Conservation (phyloP, 2,888 invertebrate genomes). For the Ophonus ardosiacus region DNA sequence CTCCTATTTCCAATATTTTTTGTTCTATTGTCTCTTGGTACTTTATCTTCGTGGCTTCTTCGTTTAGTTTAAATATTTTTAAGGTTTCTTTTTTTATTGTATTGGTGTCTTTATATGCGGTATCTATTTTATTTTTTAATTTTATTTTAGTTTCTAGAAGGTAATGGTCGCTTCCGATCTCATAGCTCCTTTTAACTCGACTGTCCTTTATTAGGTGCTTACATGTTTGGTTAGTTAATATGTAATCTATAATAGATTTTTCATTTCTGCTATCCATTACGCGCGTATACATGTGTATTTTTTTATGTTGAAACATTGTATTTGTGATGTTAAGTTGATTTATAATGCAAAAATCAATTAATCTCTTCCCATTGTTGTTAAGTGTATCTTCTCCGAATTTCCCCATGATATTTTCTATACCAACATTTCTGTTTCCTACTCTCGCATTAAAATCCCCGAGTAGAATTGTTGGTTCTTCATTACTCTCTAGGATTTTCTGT, state of each 20-base stretch:
- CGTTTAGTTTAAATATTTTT: no score
- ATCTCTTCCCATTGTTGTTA: constrained; percentile 7
- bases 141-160: neutral
- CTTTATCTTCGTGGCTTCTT: no score
- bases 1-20: no score
- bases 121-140: neutral
- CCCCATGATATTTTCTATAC: no score
- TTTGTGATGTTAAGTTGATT: neutral
- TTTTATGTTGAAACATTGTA: neutral
- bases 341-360: neutral
- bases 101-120: neutral
- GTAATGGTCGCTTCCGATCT: neutral
- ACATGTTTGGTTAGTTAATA: neutral
- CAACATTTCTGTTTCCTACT: no score
- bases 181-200: neutral
- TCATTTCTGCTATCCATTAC: neutral
- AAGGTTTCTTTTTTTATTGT: neutral
- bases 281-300: neutral
- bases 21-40: no score
- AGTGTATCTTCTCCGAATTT: no score
- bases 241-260: neutral
- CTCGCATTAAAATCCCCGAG: no score
- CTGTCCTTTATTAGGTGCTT: neutral
- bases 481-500: no score
- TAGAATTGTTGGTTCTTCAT: no score